Percentiles rank a stretch among this genome's conserved stretches.
These are phyloP conservation scores for Zophobas morio DNA, from an alignment of 1,140 invertebrate genomes.

Conservation along the genomic window DNA sequence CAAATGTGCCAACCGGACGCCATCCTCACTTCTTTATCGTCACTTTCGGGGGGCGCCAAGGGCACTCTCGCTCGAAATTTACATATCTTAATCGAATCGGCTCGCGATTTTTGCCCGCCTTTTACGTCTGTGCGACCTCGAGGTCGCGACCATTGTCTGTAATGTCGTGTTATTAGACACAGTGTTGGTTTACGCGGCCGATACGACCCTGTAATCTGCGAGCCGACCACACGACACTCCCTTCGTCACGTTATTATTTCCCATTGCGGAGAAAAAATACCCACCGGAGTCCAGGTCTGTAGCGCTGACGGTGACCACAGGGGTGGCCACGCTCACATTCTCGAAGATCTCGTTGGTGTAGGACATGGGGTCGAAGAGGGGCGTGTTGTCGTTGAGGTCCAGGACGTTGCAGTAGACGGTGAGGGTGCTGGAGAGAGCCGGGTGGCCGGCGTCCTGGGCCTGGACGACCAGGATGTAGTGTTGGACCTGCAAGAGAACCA, in stretches of 20 bases:
- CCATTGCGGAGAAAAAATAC: conserved; percentile 41
- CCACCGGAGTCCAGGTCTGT: conserved; percentile 93
- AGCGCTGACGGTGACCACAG: conserved; percentile 87
- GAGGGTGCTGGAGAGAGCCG: conserved; percentile 90
- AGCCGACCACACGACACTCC: conserved; percentile 37
- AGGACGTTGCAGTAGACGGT: conserved; percentile 95
- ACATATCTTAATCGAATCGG: conserved; percentile 54
- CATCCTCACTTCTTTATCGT: not conserved
- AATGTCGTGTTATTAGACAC: conserved; percentile 54
- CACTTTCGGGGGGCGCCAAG: too few relatives aligned
- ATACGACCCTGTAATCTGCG: conserved; percentile 49
- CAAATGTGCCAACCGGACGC: too few relatives aligned
- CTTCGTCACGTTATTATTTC: conserved; percentile 19
- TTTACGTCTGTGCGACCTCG: conserved; percentile 34
- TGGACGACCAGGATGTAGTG: conserved; percentile 95
- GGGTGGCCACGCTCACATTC: conserved; percentile 84
- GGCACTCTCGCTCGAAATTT: conserved; percentile 25
- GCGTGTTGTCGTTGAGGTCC: conserved; percentile 96
- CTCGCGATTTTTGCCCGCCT: conserved; percentile 16
- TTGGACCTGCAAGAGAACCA: conserved; percentile 77
- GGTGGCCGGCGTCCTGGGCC: conserved; percentile 90
- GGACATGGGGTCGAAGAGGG: conserved; percentile 91
- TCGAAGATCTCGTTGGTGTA: conserved; percentile 91
- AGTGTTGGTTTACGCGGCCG: conserved; percentile 52
- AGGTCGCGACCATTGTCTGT: conserved; percentile 45